Evolutionary conservation across 2,888 invertebrate genomes (phyloP), one percentile per base, ranked within the genome.

Genomic region (Drosophila hawaiiensis): DNA sequence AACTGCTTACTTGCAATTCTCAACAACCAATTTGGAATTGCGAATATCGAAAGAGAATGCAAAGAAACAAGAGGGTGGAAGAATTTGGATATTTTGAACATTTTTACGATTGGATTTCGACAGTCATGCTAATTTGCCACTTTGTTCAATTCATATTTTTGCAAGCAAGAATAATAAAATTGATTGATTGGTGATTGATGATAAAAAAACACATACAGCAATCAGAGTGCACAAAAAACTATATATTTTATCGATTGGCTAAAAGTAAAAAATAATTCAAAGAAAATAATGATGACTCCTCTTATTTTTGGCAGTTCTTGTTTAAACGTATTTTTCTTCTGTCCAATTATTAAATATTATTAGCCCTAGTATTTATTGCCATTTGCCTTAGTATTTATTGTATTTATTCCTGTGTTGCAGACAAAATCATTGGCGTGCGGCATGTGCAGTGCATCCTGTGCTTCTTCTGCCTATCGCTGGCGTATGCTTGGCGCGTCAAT

Each of bases 401-500:
- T 50, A 19, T 52, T 35, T 22, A 1, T n/a, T 7, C 25, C 9
- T 16, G 0, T 89, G 2, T 88, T 90, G 22, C 80, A 92, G 92
- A 91, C 60, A 91, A 87, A 66, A 91, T 93, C 58, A 91, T 95
- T 73, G 96, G 96, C 56, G 94, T 94, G 61, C 94, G 96, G 29
- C 96, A 96, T 89, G 90, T 95, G 19, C 96, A 96, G 90, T 94
- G 95, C 33, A 86, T 95, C 25, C 92, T 96, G 73, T 94, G 96
- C 84, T 95, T 96, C 86, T 85, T 95, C 47, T 95, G 95, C 3
- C 94, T 95, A 77, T 92, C 95, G 0, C 94, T 95, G 39, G 95
- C 95, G 55, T 96, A 95, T 85, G 95, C 95, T 6, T 94, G 96
- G 82, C 94, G 97, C 58, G 95, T 96, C 50, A 95, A 95, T 82